These are phyloP conservation scores for Champsocephalus esox DNA, from an alignment of 2,797 vertebrate species.

Conservation along the genomic window DNA sequence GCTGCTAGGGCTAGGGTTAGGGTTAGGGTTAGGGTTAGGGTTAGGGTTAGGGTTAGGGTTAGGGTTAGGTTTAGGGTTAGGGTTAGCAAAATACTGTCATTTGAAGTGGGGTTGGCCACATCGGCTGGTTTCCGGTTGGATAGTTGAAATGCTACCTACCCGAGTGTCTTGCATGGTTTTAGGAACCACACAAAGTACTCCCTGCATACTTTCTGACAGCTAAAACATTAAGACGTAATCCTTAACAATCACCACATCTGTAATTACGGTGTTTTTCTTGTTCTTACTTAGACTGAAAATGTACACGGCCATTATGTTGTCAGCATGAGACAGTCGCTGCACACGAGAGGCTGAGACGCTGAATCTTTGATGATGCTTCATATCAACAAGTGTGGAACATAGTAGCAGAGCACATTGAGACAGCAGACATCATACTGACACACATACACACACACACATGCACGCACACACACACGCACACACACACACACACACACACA, in stretches of 20 bases:
- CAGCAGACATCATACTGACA: conserved; percentile 15
- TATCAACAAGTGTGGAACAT: conserved; percentile 53
- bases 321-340: conserved; percentile 42
- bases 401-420: conserved; percentile 36
- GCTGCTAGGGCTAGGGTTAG: too few species aligned
- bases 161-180: neutral
- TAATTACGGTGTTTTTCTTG: conserved; percentile 59
- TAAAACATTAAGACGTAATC: conserved; percentile 51
- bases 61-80: too few species aligned
- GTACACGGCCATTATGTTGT: conserved; percentile 64
- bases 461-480: neutral
- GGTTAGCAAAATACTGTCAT: too few species aligned
- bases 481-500: neutral
- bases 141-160: neutral
- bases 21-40: too few species aligned
- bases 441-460: neutral
- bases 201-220: conserved; percentile 5
- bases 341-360: conserved; percentile 12
- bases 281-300: conserved; percentile 59
- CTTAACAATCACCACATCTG: conserved; percentile 49
- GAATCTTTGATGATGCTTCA: conserved; percentile 43
- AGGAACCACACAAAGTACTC: neutral
- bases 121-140: too few species aligned
- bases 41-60: too few species aligned
- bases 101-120: too few species aligned